A percentile compares a stretch with the other conserved stretches of the same genome.
phyloP scores from a whole-genome alignment of 2,797 vertebrate genomes.

The Perodicticus potto region DNA sequence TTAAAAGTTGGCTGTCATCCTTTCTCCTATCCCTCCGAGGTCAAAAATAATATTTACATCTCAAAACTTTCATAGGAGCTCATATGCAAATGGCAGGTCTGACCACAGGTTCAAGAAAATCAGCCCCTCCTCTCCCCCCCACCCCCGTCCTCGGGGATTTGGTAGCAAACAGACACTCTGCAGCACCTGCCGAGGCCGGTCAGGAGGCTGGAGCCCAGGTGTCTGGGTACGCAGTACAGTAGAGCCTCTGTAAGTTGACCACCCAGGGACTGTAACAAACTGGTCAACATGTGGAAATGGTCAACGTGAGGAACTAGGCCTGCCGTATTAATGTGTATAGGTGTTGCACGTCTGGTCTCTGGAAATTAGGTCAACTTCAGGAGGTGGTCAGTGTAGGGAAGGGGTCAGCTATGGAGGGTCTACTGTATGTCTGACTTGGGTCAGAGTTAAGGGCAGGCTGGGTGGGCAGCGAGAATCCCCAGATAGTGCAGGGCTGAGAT shows the following conservation, averaged over 20 bases:
- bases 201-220: not conserved
- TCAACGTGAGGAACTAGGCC: no score
- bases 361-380: no score
- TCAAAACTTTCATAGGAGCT: not conserved
- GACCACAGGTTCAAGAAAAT: not conserved
- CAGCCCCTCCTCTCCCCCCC: not conserved
- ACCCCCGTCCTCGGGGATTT: not conserved
- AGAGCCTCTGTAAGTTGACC: no score
- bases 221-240: not conserved
- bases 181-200: not conserved
- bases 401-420: no score
- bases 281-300: no score
- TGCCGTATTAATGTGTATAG: no score
- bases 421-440: not conserved
- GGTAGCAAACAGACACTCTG: not conserved
- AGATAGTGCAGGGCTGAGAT: rapidly evolving
- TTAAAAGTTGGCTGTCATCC: not conserved
- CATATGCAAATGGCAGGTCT: not conserved
- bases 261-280: no score
- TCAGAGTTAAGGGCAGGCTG: not conserved
- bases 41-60: constrained; percentile 44
- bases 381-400: no score
- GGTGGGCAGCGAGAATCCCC: not conserved
- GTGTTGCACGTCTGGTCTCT: no score
- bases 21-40: not conserved